Evolutionary conservation across 2,888 invertebrate species (phyloP).

Genomic region (Byasa hedistus): DNA sequence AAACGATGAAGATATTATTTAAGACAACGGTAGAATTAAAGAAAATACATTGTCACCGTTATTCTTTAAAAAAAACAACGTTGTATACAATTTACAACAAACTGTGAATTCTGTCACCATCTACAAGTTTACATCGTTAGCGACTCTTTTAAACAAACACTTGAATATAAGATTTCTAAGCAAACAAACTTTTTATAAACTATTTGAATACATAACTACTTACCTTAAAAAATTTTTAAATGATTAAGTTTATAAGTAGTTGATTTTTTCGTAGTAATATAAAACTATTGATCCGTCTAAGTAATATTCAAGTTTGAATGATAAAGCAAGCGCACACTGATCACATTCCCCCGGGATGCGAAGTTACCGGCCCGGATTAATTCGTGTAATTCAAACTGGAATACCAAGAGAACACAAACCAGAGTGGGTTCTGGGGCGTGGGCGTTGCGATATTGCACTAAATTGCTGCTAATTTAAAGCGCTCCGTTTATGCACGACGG

Average conservation of each 20-base stretch:
- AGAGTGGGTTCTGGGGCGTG: conserved; percentile 50
- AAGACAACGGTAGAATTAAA: too few species aligned
- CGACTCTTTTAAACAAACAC: background rate
- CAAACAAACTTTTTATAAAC: conserved; percentile 2
- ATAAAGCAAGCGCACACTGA: conserved; percentile 41
- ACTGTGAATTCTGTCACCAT: conserved; percentile 19
- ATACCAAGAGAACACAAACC: conserved; percentile 67
- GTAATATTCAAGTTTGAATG: conserved; percentile 9
- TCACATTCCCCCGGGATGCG: conserved; percentile 48
- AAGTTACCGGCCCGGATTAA: conserved; percentile 60
- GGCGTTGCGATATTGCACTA: conserved; percentile 36
- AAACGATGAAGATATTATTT: too few species aligned
- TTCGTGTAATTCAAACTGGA: conserved; percentile 71
- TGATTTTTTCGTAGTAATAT: conserved; percentile 6
- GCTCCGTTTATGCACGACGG: background rate
- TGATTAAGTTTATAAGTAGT: too few species aligned
- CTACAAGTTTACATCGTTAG: conserved; percentile 7
- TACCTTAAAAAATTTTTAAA: too few species aligned
- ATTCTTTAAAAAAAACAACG: background rate
- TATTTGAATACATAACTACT: background rate
- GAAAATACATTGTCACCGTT: too few species aligned
- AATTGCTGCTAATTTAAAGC: conserved; percentile 31
- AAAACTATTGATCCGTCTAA: conserved; percentile 13
- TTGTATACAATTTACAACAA: background rate
- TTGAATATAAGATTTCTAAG: conserved; percentile 1